phyloP scores from a whole-genome alignment of 2,888 invertebrate genomes.

The Eristalis pertinax region DNA sequence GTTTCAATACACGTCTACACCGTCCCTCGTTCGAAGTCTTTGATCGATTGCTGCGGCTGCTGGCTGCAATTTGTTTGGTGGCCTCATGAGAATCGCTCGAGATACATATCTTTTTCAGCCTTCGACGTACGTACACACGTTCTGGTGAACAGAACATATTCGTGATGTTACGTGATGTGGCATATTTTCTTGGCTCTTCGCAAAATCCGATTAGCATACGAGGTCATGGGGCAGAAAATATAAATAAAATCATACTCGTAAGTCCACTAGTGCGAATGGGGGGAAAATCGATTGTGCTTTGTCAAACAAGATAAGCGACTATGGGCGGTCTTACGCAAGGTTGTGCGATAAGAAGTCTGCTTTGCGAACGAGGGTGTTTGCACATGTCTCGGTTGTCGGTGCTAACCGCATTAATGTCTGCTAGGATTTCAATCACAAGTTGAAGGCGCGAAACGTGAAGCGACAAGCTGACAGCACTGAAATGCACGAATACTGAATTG shows the following conservation, averaged over 20 bases:
- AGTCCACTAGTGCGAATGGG: background rate
- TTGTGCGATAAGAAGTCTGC: background rate
- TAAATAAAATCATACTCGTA: background rate
- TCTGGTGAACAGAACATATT: background rate
- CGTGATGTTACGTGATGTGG: constrained; percentile 5
- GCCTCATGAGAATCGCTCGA: background rate
- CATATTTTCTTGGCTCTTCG: background rate
- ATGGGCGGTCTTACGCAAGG: background rate
- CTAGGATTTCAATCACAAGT: no score
- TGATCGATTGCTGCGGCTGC: background rate
- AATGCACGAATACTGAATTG: no score
- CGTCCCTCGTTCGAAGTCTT: background rate
- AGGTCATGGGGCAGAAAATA: background rate
- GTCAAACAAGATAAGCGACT: no score
- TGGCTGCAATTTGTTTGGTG: background rate
- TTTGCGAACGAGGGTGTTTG: background rate
- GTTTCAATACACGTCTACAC: background rate
- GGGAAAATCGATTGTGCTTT: background rate
- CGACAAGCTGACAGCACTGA: no score
- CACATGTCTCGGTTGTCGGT: background rate
- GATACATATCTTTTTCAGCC: background rate
- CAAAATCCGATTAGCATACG: constrained; percentile 30
- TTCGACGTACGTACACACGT: background rate
- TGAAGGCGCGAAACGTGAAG: no score
- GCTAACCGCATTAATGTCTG: background rate